Percentiles rank a stretch among this genome's conserved stretches.
Conservation (phyloP, 1,140 invertebrate species). For the Macrobrachium rosenbergii region DNA sequence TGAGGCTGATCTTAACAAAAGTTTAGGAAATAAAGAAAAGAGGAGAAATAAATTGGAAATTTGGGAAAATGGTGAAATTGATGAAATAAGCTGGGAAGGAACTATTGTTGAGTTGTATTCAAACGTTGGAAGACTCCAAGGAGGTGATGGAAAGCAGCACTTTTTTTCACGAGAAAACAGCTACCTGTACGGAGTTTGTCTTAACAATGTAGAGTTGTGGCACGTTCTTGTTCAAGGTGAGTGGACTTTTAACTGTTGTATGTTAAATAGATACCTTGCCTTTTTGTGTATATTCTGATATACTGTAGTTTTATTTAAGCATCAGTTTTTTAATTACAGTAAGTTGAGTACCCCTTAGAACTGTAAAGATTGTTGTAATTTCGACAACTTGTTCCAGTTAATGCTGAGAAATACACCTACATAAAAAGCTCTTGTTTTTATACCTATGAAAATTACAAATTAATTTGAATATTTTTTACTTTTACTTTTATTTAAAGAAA, state of each 20-base stretch:
- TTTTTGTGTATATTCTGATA: neutral
- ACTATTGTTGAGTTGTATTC: conserved; percentile 20
- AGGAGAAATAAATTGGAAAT: conserved; percentile 2
- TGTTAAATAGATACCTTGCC: neutral
- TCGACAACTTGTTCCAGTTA: too few relatives aligned
- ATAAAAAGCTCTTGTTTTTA: too few relatives aligned
- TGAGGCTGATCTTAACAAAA: neutral
- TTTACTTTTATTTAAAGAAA: too few relatives aligned
- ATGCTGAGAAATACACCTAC: too few relatives aligned
- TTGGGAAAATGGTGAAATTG: neutral
- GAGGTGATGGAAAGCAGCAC: conserved; percentile 35
- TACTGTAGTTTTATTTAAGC: too few relatives aligned
- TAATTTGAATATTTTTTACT: too few relatives aligned
- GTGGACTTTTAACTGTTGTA: neutral
- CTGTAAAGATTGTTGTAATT: too few relatives aligned
- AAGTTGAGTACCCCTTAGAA: too few relatives aligned
- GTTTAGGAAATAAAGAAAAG: neutral
- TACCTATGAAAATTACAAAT: too few relatives aligned
- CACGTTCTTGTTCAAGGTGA: conserved; percentile 50
- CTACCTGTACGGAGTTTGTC: conserved; percentile 38
- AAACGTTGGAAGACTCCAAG: conserved; percentile 29
- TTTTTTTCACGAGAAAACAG: conserved; percentile 39
- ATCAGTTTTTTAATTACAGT: too few relatives aligned
- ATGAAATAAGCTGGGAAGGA: neutral
- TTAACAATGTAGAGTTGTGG: conserved; percentile 41